These are phyloP conservation scores for Apodemia zela DNA, from an alignment of 2,888 invertebrate genomes.

Conservation along the genomic window DNA sequence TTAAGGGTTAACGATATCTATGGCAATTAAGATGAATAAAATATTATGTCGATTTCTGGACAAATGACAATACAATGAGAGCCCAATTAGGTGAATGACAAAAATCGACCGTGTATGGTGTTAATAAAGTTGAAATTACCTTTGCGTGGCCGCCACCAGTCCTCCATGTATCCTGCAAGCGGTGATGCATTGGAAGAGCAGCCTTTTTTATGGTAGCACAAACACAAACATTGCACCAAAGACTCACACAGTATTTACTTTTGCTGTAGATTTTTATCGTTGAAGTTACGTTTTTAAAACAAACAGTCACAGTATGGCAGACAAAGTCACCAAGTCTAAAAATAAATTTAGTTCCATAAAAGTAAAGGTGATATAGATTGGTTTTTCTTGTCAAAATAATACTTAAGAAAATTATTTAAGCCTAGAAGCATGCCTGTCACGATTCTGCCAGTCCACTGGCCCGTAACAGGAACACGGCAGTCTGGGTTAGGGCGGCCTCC, in stretches of 20 bases:
- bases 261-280: constrained; percentile 34
- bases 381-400: too few relatives aligned
- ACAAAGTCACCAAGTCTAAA: not conserved
- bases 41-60: constrained; percentile 3
- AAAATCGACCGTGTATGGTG: constrained; percentile 30
- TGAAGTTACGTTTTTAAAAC: not conserved
- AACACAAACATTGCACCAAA: constrained; percentile 78
- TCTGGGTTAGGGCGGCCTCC: too few relatives aligned
- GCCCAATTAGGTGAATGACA: constrained; percentile 2
- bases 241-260: constrained; percentile 78
- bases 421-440: too few relatives aligned
- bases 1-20: not conserved
- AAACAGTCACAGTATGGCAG: constrained; percentile 20
- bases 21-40: not conserved
- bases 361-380: too few relatives aligned
- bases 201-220: constrained; percentile 81
- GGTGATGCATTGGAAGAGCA: constrained; percentile 90
- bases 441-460: too few relatives aligned
- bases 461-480: too few relatives aligned
- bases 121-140: constrained; percentile 84
- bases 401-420: too few relatives aligned
- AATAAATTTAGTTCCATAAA: too few relatives aligned
- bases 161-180: constrained; percentile 98
- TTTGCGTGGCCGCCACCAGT: constrained; percentile 98
- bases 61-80: constrained; percentile 11